Evolutionary conservation across 2,113 vertebrate species (phyloP).

Genomic region (Pimephales promelas): DNA sequence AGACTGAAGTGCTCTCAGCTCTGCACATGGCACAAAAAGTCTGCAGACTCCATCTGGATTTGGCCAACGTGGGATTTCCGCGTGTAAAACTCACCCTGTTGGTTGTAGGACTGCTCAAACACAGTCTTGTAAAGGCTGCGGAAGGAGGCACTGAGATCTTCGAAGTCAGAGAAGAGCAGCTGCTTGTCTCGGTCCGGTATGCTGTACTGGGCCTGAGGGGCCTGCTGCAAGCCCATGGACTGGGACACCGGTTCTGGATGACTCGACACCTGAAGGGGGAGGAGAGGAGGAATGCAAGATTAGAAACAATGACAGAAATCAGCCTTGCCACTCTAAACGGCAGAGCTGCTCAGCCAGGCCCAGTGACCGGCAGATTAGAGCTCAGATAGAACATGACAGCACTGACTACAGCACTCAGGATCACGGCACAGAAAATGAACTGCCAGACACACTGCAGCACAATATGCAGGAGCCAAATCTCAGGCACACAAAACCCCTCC

Average conservation of each 20-base stretch:
- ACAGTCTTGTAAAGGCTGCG: slow-evolving; percentile 94
- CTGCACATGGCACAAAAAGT: neutral
- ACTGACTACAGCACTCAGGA: slow-evolving; percentile 44
- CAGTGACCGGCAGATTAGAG: slow-evolving; percentile 20
- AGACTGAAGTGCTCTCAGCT: neutral
- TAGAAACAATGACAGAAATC: slow-evolving; percentile 12
- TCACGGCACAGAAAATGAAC: slow-evolving; percentile 33
- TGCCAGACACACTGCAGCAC: slow-evolving; percentile 16
- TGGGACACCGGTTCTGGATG: slow-evolving; percentile 87
- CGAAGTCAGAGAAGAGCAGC: slow-evolving; percentile 88
- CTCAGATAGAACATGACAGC: slow-evolving; percentile 36
- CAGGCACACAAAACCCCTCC: neutral
- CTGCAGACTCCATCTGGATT: neutral
- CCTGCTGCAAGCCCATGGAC: slow-evolving; percentile 81
- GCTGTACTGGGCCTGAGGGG: slow-evolving; percentile 84
- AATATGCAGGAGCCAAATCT: slow-evolving; percentile 19
- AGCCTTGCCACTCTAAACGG: slow-evolving; percentile 25
- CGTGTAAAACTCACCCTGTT: slow-evolving; percentile 80
- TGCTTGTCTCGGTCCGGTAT: slow-evolving; percentile 89
- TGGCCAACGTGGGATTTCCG: neutral
- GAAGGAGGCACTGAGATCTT: slow-evolving; percentile 96
- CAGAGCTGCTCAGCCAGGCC: neutral
- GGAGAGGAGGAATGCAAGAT: neutral
- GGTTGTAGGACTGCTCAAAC: slow-evolving; percentile 91
- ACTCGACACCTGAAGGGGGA: slow-evolving; percentile 78